Percentiles rank a stretch among this genome's conserved stretches.
phyloP scores from a whole-genome alignment of 2,888 invertebrate genomes.

The Elgonia sp. region DNA sequence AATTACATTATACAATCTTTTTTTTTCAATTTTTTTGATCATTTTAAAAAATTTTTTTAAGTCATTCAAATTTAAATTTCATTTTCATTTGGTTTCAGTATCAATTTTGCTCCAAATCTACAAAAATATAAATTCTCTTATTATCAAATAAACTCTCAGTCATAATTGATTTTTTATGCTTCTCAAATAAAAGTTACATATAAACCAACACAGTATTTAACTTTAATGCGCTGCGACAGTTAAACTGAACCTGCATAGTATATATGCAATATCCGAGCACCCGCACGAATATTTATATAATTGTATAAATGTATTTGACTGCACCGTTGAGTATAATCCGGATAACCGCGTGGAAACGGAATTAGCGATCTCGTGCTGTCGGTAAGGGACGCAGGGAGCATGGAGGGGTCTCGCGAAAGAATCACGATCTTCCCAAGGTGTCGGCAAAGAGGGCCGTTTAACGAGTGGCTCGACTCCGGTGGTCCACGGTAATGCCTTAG shows the following conservation, averaged over 20 bases:
- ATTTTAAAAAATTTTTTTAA: no score
- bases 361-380: slow-evolving; percentile 78
- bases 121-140: no score
- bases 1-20: no score
- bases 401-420: slow-evolving; percentile 74
- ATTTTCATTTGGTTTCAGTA: no score
- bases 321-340: slow-evolving; percentile 74
- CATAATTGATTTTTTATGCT: slow-evolving; percentile 18
- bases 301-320: slow-evolving; percentile 68
- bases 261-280: slow-evolving; percentile 63
- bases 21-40: no score
- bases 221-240: slow-evolving; percentile 2
- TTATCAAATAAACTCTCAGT: no score
- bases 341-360: slow-evolving; percentile 79
- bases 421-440: slow-evolving; percentile 81
- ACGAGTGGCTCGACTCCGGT: slow-evolving; percentile 86
- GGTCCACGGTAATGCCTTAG: slow-evolving; percentile 86
- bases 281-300: slow-evolving; percentile 79
- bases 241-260: slow-evolving; percentile 39
- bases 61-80: no score
- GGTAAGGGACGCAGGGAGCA: slow-evolving; percentile 72
- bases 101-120: no score
- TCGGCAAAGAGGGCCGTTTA: slow-evolving; percentile 85
- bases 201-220: slow-evolving; percentile 2
- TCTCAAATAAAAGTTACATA: background rate